These are phyloP conservation scores for Sebastes goodei DNA, from an alignment of 2,797 vertebrate genomes.

Conservation along the genomic window DNA sequence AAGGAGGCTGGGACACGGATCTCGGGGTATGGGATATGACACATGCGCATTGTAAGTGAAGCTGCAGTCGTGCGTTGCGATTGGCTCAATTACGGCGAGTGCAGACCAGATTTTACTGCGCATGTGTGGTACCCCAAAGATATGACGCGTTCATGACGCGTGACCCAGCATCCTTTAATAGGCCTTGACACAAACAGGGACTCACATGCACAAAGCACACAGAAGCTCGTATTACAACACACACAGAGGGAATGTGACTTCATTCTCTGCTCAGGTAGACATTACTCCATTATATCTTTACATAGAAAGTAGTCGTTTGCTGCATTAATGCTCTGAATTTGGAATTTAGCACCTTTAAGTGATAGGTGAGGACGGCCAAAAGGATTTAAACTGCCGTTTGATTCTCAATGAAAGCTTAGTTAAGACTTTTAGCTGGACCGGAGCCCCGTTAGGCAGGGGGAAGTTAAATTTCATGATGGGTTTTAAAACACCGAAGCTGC, in stretches of 20 bases:
- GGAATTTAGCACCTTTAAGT: background rate
- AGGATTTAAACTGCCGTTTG: background rate
- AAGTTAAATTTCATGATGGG: background rate
- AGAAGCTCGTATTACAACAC: background rate
- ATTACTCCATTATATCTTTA: background rate
- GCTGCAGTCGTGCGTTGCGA: no score
- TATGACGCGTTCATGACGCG: no score
- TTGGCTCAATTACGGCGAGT: no score
- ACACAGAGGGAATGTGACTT: background rate
- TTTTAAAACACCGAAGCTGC: background rate
- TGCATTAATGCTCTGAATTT: background rate
- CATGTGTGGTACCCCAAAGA: no score
- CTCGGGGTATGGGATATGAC: no score
- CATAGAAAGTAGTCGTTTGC: background rate
- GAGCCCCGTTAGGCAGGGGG: background rate
- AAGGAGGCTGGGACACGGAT: no score
- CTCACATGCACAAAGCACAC: no score
- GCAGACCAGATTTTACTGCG: no score
- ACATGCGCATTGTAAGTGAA: no score
- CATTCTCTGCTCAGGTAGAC: background rate
- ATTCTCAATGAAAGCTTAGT: slow-evolving; percentile 1
- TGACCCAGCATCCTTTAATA: no score
- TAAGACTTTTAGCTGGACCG: background rate
- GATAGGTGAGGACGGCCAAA: background rate
- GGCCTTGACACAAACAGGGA: background rate